Conservation (phyloP, 1,140 invertebrate genomes). For the Drosophila malerkotliana region DNA sequence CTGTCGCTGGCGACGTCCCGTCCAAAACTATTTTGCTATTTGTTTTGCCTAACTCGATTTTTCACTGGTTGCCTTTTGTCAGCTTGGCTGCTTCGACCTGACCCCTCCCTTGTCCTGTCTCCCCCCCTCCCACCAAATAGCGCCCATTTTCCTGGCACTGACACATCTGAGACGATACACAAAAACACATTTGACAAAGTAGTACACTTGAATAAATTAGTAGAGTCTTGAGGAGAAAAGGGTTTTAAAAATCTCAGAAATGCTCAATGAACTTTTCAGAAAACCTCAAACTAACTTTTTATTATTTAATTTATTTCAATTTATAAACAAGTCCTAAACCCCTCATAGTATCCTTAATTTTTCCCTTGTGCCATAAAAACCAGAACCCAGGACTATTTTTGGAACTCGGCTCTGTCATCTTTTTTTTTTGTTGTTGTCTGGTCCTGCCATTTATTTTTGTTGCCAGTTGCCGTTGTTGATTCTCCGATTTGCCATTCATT, state of each 20-base stretch:
- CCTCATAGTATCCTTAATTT: background rate
- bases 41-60: conserved; percentile 82
- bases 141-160: conserved; percentile 53
- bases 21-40: conserved; percentile 79
- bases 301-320: background rate
- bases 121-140: background rate
- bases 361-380: conserved; percentile 15
- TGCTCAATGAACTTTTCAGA: background rate
- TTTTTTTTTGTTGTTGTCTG: background rate
- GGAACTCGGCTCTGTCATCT: conserved; percentile 35
- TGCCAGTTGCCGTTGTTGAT: conserved; percentile 43
- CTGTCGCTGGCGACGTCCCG: conserved; percentile 55
- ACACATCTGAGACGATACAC: conserved; percentile 72
- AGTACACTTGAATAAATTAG: conserved; percentile 15
- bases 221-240: no score
- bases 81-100: conserved; percentile 58
- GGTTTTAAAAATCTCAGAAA: background rate
- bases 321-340: no score
- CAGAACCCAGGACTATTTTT: conserved; percentile 60
- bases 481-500: conserved; percentile 74
- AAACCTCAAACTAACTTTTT: background rate
- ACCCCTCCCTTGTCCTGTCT: background rate
- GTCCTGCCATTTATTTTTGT: conserved; percentile 27
- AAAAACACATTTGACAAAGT: conserved; percentile 79
- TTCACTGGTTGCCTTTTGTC: conserved; percentile 80